Evolutionary conservation across 2,797 vertebrate species (phyloP), one percentile per base, ranked within the genome.

Genomic region (Staurois parvus): DNA sequence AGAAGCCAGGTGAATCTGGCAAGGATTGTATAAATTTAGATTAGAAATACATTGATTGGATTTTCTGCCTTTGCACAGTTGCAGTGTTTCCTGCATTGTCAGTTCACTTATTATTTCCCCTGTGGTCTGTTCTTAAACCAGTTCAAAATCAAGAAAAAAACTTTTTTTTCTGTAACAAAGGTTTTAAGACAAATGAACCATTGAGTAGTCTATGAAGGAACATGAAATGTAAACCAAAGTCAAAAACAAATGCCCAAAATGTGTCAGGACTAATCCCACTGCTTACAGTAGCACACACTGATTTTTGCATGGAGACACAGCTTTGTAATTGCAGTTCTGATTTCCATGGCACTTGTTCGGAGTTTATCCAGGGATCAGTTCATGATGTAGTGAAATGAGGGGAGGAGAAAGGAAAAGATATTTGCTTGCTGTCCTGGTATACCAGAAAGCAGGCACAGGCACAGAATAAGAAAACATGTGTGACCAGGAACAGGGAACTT

Each of bases 371-470:
- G 45, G 40, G 24, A 72, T 81, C 68, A 34, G 13, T 45, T 30
- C 45, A 6, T 70, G 12, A 24, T 70, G 66, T 80, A 52, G 45
- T 81, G 42, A 59, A 62, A 42, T 66, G 30, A 29, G 30, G 42
- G 52, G 30, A 24, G 17, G 15, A 56, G 29, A 72, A 77, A 42
- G 45, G 19, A 59, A 42, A 84, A 64, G 45, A 37, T 11, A 32
- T 68, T 85, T 85, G 66, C 67, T 81, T 86, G 48, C 77, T 77
- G 81, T 82, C 37, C 56, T 86, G 45, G 13, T 72, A 32, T 26
- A 78, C 56, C 26, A 32, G 40, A 59, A 48, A 76, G 45, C n/a
- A n/a, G 17, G 30, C 34, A 26, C 37, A 69, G 34, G 42, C 17
- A 56, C 56, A 72, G 67, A 67, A 69, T 34, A 40, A 75, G 67